Evolutionary conservation across 2,113 vertebrate species (phyloP).

Genomic region (Sinocyclocheilus grahami): DNA sequence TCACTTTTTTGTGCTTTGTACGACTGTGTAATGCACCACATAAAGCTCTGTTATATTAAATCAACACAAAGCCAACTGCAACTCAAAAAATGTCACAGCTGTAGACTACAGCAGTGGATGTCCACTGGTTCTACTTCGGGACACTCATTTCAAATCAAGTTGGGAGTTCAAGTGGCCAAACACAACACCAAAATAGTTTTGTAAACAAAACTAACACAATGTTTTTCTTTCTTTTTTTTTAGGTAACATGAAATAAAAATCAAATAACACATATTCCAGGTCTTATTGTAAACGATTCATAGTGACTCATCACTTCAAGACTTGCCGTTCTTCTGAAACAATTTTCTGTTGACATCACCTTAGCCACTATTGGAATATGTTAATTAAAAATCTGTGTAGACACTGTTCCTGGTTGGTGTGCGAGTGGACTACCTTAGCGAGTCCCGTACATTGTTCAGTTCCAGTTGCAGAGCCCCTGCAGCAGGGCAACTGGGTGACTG

Average conservation of each 20-base stretch:
- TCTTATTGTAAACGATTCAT: too few relatives aligned
- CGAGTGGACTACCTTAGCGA: too few relatives aligned
- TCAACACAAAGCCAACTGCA: neutral
- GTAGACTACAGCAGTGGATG: neutral
- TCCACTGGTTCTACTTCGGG: neutral
- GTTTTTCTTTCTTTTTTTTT: neutral
- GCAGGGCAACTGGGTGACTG: too few relatives aligned
- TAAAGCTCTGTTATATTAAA: neutral
- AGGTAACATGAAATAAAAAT: neutral
- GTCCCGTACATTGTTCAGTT: too few relatives aligned
- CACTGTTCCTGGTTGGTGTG: too few relatives aligned
- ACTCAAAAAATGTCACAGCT: neutral
- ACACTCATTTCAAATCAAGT: neutral
- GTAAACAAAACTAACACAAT: neutral
- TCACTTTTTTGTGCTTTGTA: constrained; percentile 1
- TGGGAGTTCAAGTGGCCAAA: neutral
- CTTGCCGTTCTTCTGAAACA: too few relatives aligned
- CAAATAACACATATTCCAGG: too few relatives aligned
- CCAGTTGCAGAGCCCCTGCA: too few relatives aligned
- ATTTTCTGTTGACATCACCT: too few relatives aligned
- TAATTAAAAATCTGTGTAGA: too few relatives aligned
- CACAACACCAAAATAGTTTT: neutral
- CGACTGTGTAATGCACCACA: constrained; percentile 5
- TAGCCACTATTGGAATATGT: too few relatives aligned
- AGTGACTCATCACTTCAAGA: too few relatives aligned